Base-by-base conservation (phyloP, 1,140 invertebrate genomes). In the Cotesia vestalis region DNA sequence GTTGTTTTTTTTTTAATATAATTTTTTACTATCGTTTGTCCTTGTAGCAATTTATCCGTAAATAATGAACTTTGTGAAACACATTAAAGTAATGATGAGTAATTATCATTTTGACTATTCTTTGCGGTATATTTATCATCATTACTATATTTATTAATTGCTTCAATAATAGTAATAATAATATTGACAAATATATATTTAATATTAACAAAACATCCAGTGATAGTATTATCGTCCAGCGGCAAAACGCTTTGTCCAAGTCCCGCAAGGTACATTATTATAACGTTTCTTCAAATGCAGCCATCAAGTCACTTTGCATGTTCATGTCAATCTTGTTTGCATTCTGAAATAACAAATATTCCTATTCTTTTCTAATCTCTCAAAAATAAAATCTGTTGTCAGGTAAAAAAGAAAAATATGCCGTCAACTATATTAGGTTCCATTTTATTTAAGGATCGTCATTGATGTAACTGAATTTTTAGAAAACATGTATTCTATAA, bases 281-380 rank as follows among this genome's bases (percentile, higher is more conserved):
- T 90, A 96, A 91, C 57, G 94, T 95, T 89, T 97, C 95, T 89
- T 98, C 97, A 87, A 98, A 98, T 70, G 94, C 95, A 81, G 96
- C 95, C 95, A 98, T 97, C 82, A 98, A 90, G 89, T 98, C 96
- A 89, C 96, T 98, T 88, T 98, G 97, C 90, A 95, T 92, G 88
- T 98, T 98, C 96, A 98, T 97, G 85, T 98, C 96, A 81, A 98
- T 98, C 88, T 95, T 94, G 68, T 95, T 93, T 67, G 95, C 95
- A 93, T 96, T 92, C 96, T 98, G 91, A 66, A 92, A 92, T 79
- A 76, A 83, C 78, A 84, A 86, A 84, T 78, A 81, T 75, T 81
- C 64, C 77, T 69, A 80, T 79, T 79, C 77, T 81, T 76, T 77
- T 71, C 73, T 69, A 74, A 75, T 63, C 75, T 69, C 71, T 68